Base-by-base conservation (phyloP, 2,797 vertebrate species). In the Pipistrellus pygmaeus region DNA sequence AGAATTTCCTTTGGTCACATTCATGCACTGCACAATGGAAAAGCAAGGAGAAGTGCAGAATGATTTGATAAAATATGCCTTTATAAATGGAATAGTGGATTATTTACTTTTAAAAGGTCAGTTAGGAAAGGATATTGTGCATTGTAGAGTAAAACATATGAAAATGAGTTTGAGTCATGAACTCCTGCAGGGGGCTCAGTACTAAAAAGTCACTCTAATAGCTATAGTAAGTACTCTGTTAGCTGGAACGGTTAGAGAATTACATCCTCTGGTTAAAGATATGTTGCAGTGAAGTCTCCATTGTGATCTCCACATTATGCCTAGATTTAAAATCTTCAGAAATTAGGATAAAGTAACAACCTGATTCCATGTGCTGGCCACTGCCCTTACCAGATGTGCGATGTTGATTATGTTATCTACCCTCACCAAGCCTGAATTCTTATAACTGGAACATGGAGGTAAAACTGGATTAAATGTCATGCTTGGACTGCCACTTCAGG, bases 51-150 rank as follows among this genome's bases (percentile, higher is more conserved):
- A 85, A 92, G 53, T 87, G 17, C 88, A 55, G 93, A 96, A 76
- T 81, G 53, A 92, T 89, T 68, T 32, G 82, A 53, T 73, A 25
- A 32, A 95, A 95, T 87, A 94, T 91, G 62, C 27, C 95, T 93
- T 92, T 86, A 78, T 68, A 60, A 66, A 23, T 81, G 60, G 35
- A 41, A 91, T 23, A 93, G 78, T 60, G 3, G 46, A 72, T 57
- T 88, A 77, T 89, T 96, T 95, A 88, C 75, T 94, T 90, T 86
- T 68, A n/a, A 95, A 97, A 95, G 86, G 23, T 91, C 86, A 93
- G 53, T 83, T 81, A 91, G 80, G 44, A 95, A 93, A 95, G 66
- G 44, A 46, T 89, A 57, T 46, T 30, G 78, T 82, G 78, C 25
- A 85, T 66, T 81, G 44, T 60, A n/a, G 23, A 91, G n/a, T 48